phyloP scores from a whole-genome alignment of 2,113 vertebrate species.

The Marcusenius ussheri region DNA sequence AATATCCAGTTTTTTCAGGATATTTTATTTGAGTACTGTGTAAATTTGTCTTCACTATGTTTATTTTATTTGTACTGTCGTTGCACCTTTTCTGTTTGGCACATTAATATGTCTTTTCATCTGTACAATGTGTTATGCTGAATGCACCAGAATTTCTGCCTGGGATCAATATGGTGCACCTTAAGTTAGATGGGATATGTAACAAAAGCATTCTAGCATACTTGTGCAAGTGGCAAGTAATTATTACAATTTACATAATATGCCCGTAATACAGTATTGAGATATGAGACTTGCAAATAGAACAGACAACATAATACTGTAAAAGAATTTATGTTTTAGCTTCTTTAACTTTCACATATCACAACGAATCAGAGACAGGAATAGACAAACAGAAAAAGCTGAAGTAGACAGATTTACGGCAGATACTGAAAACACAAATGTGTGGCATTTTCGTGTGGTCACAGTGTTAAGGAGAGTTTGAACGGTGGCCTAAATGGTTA shows the following conservation, averaged over 20 bases:
- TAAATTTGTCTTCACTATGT: neutral
- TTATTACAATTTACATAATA: neutral
- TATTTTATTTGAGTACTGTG: neutral
- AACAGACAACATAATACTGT: neutral
- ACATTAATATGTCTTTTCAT: neutral
- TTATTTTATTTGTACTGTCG: neutral
- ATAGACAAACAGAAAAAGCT: constrained; percentile 5
- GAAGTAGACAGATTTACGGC: neutral
- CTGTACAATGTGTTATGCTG: neutral
- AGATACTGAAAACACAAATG: constrained; percentile 36
- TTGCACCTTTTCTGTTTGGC: neutral
- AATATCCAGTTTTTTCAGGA: neutral
- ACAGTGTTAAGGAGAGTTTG: constrained; percentile 45
- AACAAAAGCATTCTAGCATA: neutral
- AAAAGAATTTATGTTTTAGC: neutral
- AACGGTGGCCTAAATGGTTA: constrained; percentile 22
- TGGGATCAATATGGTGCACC: neutral
- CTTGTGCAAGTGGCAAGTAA: neutral
- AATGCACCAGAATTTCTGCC: neutral
- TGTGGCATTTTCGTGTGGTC: constrained; percentile 39
- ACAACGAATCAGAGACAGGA: neutral
- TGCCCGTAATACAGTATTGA: neutral
- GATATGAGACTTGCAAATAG: neutral
- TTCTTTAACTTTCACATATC: neutral
- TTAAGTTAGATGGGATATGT: neutral